Evolutionary conservation across 2,113 vertebrate genomes (phyloP), one percentile per base, ranked within the genome.

Genomic region (Polyodon spathula): DNA sequence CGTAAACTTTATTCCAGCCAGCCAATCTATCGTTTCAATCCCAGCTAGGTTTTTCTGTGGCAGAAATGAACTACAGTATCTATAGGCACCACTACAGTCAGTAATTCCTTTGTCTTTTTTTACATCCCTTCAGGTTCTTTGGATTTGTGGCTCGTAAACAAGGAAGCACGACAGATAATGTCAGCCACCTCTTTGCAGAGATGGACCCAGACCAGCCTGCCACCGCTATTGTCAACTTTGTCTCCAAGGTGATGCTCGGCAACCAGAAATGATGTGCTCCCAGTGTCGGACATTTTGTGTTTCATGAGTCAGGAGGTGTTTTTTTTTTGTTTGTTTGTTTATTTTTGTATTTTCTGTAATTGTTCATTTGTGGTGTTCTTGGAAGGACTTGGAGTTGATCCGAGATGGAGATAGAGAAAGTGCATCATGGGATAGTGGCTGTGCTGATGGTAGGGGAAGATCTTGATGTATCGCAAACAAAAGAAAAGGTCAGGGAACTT

Each of bases 81-180:
- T 27, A 27, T 27, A 27, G 27, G 27, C 27, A 27, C 27, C 27
- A 27, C 27, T 27, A 27, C 27, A 27, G 27, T 3, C 27, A 27
- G 27, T 27, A 12, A 12, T 50, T 12, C 6, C 48, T 50, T 42
- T 6, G 2, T 42, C 5, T 2, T 0, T 10, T 46, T 67, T 71
- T 11, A 65, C 6, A 56, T 4, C 56, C 12, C 4, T 16, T 68
- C 75, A 99, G 96, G 79, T 88, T 98, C 76, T 99, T 99, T 0
- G 96, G 96, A 50, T 99, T 99, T 0, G 94, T 99, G 77, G 96
- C 96, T 6, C 86, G 95, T 63, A 98, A 98, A 72, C 96, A 97
- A 77, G 96, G 95, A 71, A 99, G 96, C 81, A 95, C 90, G 68
- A 97, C 96, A 3, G 96, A 99, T 86, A 99, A 99, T 5, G 76